phyloP scores from a whole-genome alignment of 1,140 invertebrate species.

The Notospermus geniculatus region DNA sequence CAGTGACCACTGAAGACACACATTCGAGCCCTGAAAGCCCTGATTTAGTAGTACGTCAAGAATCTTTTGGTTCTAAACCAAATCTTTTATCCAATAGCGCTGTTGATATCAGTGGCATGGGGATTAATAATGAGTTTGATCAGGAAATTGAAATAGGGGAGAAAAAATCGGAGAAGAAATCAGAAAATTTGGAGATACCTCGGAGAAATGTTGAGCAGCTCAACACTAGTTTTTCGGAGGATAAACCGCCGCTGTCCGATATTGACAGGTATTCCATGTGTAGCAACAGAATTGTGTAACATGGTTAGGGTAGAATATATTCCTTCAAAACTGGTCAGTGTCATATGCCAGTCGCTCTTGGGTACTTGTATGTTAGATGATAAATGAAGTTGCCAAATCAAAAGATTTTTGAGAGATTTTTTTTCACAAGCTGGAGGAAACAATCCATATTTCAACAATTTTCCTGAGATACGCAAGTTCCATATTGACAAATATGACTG shows the following conservation, averaged over 20 bases:
- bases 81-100: conserved; percentile 81
- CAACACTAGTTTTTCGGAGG: background rate
- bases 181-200: background rate
- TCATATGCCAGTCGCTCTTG: too few relatives aligned
- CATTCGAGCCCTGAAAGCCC: background rate
- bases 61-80: conserved; percentile 62
- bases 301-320: too few relatives aligned
- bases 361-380: too few relatives aligned
- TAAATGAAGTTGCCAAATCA: too few relatives aligned
- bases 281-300: conserved; percentile 23
- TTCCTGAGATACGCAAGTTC: too few relatives aligned
- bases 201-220: background rate
- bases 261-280: conserved; percentile 26
- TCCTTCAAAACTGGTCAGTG: too few relatives aligned
- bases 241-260: conserved; percentile 21
- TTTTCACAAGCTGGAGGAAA: too few relatives aligned
- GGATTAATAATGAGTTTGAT: conserved; percentile 45
- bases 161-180: background rate
- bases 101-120: conserved; percentile 66
- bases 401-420: too few relatives aligned
- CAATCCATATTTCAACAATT: too few relatives aligned
- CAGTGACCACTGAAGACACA: background rate
- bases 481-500: too few relatives aligned
- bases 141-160: conserved; percentile 1
- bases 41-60: background rate